Conservation (phyloP, 2,113 vertebrate species). For the Aegithalos caudatus region DNA sequence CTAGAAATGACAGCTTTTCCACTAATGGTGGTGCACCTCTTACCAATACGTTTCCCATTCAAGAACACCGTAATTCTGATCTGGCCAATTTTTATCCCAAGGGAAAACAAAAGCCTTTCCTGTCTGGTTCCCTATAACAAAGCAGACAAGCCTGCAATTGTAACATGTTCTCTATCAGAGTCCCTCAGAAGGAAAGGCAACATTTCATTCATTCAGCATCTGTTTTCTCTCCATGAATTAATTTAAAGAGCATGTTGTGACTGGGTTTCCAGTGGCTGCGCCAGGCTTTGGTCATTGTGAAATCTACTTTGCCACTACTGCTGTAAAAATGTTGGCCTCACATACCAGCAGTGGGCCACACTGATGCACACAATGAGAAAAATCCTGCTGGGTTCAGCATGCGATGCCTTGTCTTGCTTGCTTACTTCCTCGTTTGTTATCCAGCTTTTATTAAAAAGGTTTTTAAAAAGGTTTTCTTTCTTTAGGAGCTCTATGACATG, state of each 20-base stretch:
- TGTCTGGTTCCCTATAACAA: neutral
- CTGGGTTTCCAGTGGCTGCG: constrained; percentile 9
- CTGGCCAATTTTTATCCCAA: neutral
- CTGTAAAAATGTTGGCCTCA: neutral
- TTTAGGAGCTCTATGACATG: neutral
- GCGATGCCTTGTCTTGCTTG: neutral
- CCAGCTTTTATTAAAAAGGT: constrained; percentile 10
- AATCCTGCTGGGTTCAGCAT: constrained; percentile 7
- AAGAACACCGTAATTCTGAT: neutral
- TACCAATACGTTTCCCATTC: neutral
- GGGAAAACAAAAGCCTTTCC: neutral
- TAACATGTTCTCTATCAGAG: constrained; percentile 2
- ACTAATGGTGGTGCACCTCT: neutral
- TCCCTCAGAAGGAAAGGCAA: constrained; percentile 21
- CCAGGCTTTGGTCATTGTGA: constrained; percentile 16
- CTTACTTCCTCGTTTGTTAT: constrained; percentile 21
- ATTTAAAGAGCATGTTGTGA: neutral
- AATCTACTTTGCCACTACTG: constrained; percentile 3
- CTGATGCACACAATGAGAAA: neutral
- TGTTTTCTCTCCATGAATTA: constrained; percentile 58
- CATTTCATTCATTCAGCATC: constrained; percentile 46
- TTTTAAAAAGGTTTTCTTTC: neutral
- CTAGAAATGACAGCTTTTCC: neutral
- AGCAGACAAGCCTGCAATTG: neutral
- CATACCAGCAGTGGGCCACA: neutral